Percentiles rank a stretch among this genome's conserved stretches.
Evolutionary conservation across 2,797 vertebrate genomes (phyloP).

Genomic region (Spinus pinus): DNA sequence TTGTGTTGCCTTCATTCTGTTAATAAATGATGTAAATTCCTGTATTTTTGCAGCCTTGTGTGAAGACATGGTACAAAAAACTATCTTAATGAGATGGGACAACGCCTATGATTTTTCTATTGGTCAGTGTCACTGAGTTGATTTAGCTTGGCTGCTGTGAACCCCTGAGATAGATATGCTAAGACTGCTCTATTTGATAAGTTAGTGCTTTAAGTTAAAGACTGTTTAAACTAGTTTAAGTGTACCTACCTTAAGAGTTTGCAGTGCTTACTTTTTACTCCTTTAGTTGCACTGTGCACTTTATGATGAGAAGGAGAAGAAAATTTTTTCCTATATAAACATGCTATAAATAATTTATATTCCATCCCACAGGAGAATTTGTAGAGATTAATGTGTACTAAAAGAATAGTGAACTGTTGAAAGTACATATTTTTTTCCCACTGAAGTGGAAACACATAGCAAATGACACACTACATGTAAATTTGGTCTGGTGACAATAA

Average conservation of each 20-base stretch:
- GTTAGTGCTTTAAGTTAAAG: background rate
- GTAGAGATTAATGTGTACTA: background rate
- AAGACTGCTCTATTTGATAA: slow-evolving; percentile 4
- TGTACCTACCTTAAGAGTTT: background rate
- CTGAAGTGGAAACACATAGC: slow-evolving; percentile 14
- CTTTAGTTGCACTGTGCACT: background rate
- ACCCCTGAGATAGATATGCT: background rate
- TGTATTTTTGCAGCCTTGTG: background rate
- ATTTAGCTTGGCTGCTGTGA: slow-evolving; percentile 3
- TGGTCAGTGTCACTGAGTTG: background rate
- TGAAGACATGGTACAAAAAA: background rate
- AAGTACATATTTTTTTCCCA: background rate
- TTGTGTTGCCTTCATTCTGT: background rate
- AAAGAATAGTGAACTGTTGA: slow-evolving; percentile 1
- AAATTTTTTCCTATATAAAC: slow-evolving; percentile 39
- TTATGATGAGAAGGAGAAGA: background rate
- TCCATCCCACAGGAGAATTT: background rate
- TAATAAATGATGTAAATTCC: background rate
- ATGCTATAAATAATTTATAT: slow-evolving; percentile 13
- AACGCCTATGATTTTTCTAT: background rate
- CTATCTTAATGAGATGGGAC: background rate
- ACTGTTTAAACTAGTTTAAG: slow-evolving; percentile 5
- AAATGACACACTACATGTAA: background rate
- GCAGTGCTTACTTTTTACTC: slow-evolving; percentile 21
- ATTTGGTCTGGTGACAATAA: slow-evolving; percentile 42